phyloP scores from a whole-genome alignment of 2,797 vertebrate species.

The Periparus ater region DNA sequence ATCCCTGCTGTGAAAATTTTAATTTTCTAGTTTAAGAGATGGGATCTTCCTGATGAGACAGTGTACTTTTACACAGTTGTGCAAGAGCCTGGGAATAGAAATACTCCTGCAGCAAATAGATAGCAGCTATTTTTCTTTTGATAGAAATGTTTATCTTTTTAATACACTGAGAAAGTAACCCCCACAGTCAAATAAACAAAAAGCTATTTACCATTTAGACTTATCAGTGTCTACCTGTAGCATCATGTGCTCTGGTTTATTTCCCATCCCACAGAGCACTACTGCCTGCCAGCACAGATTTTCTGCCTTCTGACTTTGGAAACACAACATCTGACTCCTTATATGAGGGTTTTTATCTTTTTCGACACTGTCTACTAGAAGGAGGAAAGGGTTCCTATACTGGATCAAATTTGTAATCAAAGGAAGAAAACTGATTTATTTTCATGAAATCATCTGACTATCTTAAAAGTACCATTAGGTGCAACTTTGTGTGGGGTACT shows the following conservation, averaged over 20 bases:
- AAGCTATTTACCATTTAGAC: constrained; percentile 8
- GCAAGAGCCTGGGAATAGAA: not conserved
- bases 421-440: not conserved
- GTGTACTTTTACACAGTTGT: not conserved
- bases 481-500: not conserved
- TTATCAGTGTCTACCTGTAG: constrained; percentile 38
- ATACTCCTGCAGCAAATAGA: constrained; percentile 31
- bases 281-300: not conserved
- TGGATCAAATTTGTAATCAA: not conserved
- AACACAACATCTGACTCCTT: not conserved
- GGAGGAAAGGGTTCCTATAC: not conserved
- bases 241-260: not conserved
- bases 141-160: constrained; percentile 6
- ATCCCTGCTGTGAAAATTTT: not conserved
- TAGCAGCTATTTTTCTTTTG: constrained; percentile 6
- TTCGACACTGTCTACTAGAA: not conserved
- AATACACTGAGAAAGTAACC: constrained; percentile 17
- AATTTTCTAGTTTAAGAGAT: constrained; percentile 18
- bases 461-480: not conserved
- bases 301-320: not conserved
- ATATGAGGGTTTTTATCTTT: not conserved
- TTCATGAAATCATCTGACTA: not conserved
- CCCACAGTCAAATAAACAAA: constrained; percentile 38
- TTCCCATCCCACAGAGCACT: not conserved
- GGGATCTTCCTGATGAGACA: not conserved